A percentile compares a stretch with the other conserved stretches of the same genome.
These are phyloP conservation scores for Temnothorax rugatulus DNA, from an alignment of 2,888 invertebrate species.

Conservation along the genomic window DNA sequence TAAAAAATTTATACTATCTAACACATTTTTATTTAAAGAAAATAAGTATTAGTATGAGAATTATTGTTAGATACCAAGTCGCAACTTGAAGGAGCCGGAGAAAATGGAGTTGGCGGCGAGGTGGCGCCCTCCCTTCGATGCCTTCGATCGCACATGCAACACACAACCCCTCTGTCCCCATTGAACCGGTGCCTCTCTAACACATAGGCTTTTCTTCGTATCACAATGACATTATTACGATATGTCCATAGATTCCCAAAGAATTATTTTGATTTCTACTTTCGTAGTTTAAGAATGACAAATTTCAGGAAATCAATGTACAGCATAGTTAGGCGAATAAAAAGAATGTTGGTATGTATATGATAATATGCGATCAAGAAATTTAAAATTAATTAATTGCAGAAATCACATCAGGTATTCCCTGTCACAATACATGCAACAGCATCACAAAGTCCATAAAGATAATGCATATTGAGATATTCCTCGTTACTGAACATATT, in stretches of 20 bases:
- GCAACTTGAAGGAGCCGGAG: slow-evolving; percentile 49
- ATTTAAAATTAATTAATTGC: not conserved
- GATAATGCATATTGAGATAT: not conserved
- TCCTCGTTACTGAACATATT: too few species aligned
- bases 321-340: not conserved
- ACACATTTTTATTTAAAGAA: not conserved
- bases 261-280: slow-evolving; percentile 7
- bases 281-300: not conserved
- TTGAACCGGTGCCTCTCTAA: slow-evolving; percentile 1
- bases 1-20: not conserved
- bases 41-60: slow-evolving; percentile 6
- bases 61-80: not conserved
- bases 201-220: not conserved
- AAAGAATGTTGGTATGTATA: not conserved
- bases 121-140: slow-evolving; percentile 82
- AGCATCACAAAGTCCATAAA: not conserved
- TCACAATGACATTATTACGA: not conserved
- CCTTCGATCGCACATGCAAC: slow-evolving; percentile 77
- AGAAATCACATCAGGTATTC: too few species aligned
- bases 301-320: not conserved
- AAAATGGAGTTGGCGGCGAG: slow-evolving; percentile 77
- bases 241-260: not conserved
- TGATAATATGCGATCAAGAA: not conserved
- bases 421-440: too few species aligned
- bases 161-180: not conserved